Conservation (phyloP, 1,140 invertebrate genomes). For the Neoseiulus cucumeris region DNA sequence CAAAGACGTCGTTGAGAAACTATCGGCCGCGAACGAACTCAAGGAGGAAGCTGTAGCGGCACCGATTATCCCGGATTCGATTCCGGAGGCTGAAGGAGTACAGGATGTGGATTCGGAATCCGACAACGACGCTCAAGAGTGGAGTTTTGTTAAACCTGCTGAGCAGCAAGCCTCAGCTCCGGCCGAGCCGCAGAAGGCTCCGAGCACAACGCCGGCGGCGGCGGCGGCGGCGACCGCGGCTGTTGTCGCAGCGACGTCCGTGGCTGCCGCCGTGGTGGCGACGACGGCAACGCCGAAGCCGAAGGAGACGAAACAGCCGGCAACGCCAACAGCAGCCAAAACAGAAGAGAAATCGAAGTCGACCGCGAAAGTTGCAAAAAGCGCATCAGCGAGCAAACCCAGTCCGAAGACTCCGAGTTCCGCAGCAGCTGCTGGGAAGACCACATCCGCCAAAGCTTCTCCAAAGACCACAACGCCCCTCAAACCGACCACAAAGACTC, state of each 20-base stretch:
- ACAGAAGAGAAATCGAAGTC: no score
- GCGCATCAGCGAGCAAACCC: no score
- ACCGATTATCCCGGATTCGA: not conserved
- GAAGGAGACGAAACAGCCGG: no score
- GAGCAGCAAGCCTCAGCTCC: not conserved
- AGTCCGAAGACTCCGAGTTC: not conserved
- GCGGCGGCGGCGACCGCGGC: not conserved
- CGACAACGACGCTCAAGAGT: constrained; percentile 6
- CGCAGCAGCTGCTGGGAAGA: not conserved
- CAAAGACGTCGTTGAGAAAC: not conserved
- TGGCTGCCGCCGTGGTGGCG: not conserved
- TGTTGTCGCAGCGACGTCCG: not conserved
- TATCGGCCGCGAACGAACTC: not conserved
- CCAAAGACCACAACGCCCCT: not conserved
- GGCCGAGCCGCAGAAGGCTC: not conserved
- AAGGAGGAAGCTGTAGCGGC: not conserved
- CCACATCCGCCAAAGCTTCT: not conserved
- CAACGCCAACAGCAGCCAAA: no score
- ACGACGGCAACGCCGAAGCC: no score
- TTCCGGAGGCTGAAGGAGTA: not conserved
- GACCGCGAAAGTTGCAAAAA: no score
- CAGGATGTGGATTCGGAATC: not conserved
- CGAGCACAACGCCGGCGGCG: not conserved
- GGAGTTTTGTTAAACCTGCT: not conserved
- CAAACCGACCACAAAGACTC: not conserved